Evolutionary conservation across 2,888 invertebrate genomes (phyloP), one percentile per base, ranked within the genome.

Genomic region (Aporophyla nigra): DNA sequence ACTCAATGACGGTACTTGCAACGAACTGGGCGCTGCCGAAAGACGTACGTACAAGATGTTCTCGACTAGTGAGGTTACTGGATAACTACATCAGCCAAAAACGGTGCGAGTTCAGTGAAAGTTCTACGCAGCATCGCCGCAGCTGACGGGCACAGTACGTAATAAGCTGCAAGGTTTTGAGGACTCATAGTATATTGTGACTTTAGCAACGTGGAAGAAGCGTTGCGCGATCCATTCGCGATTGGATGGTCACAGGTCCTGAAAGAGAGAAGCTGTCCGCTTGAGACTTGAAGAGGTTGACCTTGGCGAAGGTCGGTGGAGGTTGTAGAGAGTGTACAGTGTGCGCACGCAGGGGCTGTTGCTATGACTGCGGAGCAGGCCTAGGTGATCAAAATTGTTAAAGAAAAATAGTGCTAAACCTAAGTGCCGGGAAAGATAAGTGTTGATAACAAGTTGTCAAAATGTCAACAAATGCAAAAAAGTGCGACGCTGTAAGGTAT

Each of bases 81-180:
- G 66, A 66, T 59, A 40, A 56, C 12, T 54, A 74, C 61, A 33
- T 68, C 83, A 68, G 46, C 7, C 63, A 43, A 12, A 74, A 74
- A 40, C 43, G 54, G 1, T 61, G 79, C 10, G 88, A 87, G 4
- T 89, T 90, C 62, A 78, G 83, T 0, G 88, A 89, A 43, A 83
- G 3, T 89, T 91, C 69, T 89, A 89, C 62, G 71, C 86, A 4
- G 86, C 88, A 1, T 58, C 63, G 14, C 90, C 90, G 68, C 76
- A 74, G 40, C 33, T 69, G 10, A 76, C 16, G 90, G 90, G 58
- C 79, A 0, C 75, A n/a, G 80, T 61, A 40, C 86, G 2, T 85
- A 87, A 63, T 89, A 86, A 87, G 87, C 86, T 0, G 85, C 86
- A 0, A 79, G 86, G 53, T 61, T 88, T 19, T 76, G 87, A 5